Evolutionary conservation across 2,797 vertebrate genomes (phyloP).

Genomic region (Helostoma temminkii): DNA sequence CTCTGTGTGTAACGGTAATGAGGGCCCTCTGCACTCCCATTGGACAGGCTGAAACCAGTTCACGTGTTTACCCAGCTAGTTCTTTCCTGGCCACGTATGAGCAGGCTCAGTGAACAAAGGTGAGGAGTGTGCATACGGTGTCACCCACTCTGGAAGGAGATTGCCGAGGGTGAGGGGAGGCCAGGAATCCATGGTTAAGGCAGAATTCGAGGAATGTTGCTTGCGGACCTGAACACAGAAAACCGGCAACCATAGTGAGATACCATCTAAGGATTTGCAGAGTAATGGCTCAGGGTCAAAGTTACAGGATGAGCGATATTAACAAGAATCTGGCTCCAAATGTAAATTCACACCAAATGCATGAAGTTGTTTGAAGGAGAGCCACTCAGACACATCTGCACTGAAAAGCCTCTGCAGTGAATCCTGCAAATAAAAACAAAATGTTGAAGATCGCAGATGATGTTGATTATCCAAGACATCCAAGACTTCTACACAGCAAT

Average conservation of each 20-base stretch:
- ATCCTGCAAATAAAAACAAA: conserved; percentile 4
- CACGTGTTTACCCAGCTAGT: conserved; percentile 25
- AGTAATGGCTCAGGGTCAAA: conserved; percentile 56
- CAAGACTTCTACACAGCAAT: neutral
- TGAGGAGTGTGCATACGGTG: conserved; percentile 27
- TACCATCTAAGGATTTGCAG: conserved; percentile 44
- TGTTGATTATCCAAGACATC: conserved; percentile 3
- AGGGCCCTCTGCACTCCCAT: conserved; percentile 12
- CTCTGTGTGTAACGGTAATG: conserved; percentile 44
- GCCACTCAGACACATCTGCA: neutral
- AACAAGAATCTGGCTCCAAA: conserved; percentile 10
- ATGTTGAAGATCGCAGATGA: neutral
- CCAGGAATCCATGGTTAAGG: conserved; percentile 63
- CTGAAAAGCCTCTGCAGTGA: neutral
- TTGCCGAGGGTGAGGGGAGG: conserved; percentile 57
- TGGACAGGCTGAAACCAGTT: conserved; percentile 29
- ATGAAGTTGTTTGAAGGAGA: conserved; percentile 7
- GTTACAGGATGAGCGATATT: conserved; percentile 47
- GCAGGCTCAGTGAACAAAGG: conserved; percentile 26
- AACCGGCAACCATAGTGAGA: conserved; percentile 36
- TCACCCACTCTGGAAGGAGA: conserved; percentile 38
- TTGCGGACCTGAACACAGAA: conserved; percentile 57
- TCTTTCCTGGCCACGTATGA: conserved; percentile 13
- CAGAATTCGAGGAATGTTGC: conserved; percentile 75
- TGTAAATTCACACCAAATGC: conserved; percentile 21